Base-by-base conservation (phyloP, 2,888 invertebrate species). In the Silvanus unidentatus region DNA sequence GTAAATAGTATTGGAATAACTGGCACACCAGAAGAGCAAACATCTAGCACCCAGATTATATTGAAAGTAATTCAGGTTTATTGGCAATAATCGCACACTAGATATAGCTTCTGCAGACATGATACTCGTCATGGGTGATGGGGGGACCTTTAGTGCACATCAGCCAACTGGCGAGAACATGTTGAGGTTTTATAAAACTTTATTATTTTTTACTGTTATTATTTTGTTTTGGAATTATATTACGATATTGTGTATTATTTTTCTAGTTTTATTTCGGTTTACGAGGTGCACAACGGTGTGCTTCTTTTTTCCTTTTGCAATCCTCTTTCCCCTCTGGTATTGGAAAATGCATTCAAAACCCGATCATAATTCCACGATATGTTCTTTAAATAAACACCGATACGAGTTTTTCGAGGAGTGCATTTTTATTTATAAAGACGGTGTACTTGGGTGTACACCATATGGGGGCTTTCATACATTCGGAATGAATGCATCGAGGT, bases 21-120 rank as follows among this genome's bases (percentile, higher is more conserved):
- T 12, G 11, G 32, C 32, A 12, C 32, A 11, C 11, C 4, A 32
- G 32, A 22, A 22, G 22, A 22, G 22, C 22, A 22, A 22, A 22
- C 22, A 22, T 3, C 22, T 22, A 22, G 22, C 22, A 22, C 22
- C 46, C 53, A 55, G 65, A 66, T 67, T 66, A 67, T 66, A 65
- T 66, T 63, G 64, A 63, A 65, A 65, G 67, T 66, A 67, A 67
- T 67, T 67, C 66, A 65, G 63, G 65, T 68, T 69, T 69, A 69
- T 69, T 64, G 68, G 53, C 62, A 60, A 62, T 62, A 62, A 62
- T 64, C 63, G 61, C 52, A 62, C 63, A 62, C 63, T 54, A 58
- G 64, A 63, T 65, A 64, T 61, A 62, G 64, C 63, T 61, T 57
- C 59, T 63, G 57, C 64, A 64, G 63, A 62, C 64, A 59, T 55